Base-by-base conservation (phyloP, 2,888 invertebrate genomes). In the Ophioninae sp. region DNA sequence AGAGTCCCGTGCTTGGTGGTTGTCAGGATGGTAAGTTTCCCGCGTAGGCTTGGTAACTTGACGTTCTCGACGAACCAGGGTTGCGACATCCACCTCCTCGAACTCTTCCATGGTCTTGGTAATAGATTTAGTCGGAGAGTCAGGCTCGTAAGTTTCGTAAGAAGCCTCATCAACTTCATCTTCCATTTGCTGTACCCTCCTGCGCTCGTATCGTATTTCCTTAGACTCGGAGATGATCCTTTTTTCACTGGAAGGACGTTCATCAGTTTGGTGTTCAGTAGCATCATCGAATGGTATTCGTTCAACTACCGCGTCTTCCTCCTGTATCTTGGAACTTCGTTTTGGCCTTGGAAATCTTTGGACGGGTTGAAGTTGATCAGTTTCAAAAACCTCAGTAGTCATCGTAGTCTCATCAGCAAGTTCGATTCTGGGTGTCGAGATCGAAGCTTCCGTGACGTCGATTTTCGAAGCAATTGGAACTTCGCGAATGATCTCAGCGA, bases 401-500 rank as follows among this genome's bases (percentile, higher is more conserved):
- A 57, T 69, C 21, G 56, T 56, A 10, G 23, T 37, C 7, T 23
- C 3, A 7, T 2, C 17, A 7, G 39, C 44, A 65, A 20, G 37
- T 56, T 30, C n/a, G 30, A 30, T 20, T 8, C 13, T 65, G 13
- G 65, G 5, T 17, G 30, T 7, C 41, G 50, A 39, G 17, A 21
- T 23, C 13, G 21, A 10, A 23, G 20, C 37, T 74, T 30, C n/a
- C 1, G 0, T n/a, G 39, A 39, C 0, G n/a, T 69, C 44, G 20
- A 23, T n/a, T 44, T 59, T 76, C 0, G 23, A 37, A 6, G 21
- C 44, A 30, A 44, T 56, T 56, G 37, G 44, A 56, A 70, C 77
- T 41, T 78, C 81, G 0, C 17, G 50, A 10, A 41, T 39, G 10
- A 74, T 61, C 23, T 59, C 68, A 23, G 80, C 56, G 8, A 37